Conservation (phyloP, 2,888 invertebrate species). For the Erebia aethiops region DNA sequence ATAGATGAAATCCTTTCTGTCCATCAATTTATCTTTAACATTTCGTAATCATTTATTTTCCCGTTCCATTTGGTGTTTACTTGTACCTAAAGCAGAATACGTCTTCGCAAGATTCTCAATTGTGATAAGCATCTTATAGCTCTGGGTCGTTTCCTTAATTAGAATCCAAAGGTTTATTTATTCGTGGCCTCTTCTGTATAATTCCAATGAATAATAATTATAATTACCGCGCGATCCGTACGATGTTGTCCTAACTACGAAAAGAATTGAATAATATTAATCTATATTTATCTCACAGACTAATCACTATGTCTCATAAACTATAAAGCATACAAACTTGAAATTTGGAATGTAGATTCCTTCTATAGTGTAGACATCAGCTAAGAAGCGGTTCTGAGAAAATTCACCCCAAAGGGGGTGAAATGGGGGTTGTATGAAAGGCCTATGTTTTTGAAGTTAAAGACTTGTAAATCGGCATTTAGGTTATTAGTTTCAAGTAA, state of each 20-base stretch:
- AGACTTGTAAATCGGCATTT: too few species aligned
- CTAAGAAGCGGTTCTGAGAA: too few species aligned
- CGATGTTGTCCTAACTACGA: conserved; percentile 58
- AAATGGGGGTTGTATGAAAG: too few species aligned
- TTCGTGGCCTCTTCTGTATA: conserved; percentile 33
- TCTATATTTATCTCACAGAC: too few species aligned
- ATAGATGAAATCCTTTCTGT: too few species aligned
- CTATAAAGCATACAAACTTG: too few species aligned
- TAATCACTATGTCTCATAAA: too few species aligned
- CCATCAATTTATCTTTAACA: not conserved
- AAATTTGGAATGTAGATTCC: too few species aligned
- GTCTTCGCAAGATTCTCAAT: conserved; percentile 31
- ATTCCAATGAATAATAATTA: conserved; percentile 31
- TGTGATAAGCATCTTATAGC: conserved; percentile 43
- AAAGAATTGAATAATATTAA: conserved; percentile 30
- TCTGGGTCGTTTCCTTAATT: conserved; percentile 48
- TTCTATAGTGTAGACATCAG: too few species aligned
- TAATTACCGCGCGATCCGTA: conserved; percentile 42
- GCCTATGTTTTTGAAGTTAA: too few species aligned
- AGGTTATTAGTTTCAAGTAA: too few species aligned
- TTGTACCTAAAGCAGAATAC: conserved; percentile 14
- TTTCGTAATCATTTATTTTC: not conserved
- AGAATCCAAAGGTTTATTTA: conserved; percentile 41
- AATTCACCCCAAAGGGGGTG: too few species aligned
- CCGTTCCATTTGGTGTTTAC: not conserved